Base-by-base conservation (phyloP, 2,888 invertebrate genomes). In the Lomographa bimaculata region DNA sequence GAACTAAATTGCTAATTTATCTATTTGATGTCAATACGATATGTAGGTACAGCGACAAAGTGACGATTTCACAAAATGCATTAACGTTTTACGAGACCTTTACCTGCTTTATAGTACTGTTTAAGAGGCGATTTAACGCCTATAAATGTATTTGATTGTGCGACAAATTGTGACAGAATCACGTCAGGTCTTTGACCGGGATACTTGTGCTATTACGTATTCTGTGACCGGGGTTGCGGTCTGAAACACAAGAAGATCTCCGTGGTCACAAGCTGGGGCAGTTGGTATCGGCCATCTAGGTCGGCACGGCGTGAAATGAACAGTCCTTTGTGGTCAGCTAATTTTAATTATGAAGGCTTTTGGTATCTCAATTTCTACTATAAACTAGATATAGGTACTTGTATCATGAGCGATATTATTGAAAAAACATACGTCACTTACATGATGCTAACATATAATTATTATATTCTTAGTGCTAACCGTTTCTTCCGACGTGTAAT, bases 191-290 rank as follows among this genome's bases (percentile, higher is more conserved):
- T 68, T 66, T 76, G 81, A 78, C 83, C 73, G 70, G 54, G 60
- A n/a, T n/a, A n/a, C n/a, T n/a, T n/a, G n/a, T n/a, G n/a, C n/a
- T n/a, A n/a, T n/a, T n/a, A n/a, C n/a, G n/a, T n/a, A n/a, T 64
- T 56, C 67, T 70, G 57, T n/a, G n/a, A n/a, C 57, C 60, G 60
- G n/a, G n/a, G 57, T 61, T 82, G 82, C 70, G 84, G 80, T 82
- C 74, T 80, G 83, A 78, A 85, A 84, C 66, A 73, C 71, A 77
- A 83, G 80, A 79, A 73, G 72, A 72, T 60, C 60, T 54, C 59
- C 60, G 73, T 59, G 78, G 72, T 73, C 67, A 7, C 21, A 11
- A 10, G 26, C 21, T 28, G 12, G 16, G 21, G 7, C 18, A 12
- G 25, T 25, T 11, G 20, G 27, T 21, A 7, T 24, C 10, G 10